Percentiles rank a stretch among this genome's conserved stretches.
Evolutionary conservation across 2,797 vertebrate species (phyloP).

Genomic region (Nothura maculosa): DNA sequence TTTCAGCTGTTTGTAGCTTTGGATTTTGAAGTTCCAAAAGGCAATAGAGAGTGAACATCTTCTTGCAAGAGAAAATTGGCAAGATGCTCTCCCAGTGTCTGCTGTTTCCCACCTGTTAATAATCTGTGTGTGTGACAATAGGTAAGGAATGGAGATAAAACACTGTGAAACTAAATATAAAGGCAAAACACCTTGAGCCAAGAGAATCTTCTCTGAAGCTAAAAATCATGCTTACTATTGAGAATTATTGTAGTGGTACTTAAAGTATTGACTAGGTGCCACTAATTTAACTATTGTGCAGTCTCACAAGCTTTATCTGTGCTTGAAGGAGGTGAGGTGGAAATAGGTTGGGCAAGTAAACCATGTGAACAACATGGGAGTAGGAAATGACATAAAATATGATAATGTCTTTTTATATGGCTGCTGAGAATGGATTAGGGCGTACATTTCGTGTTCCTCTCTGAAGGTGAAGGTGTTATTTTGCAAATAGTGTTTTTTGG

Average conservation of each 20-base stretch:
- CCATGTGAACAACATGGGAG: background rate
- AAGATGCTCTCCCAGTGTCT: background rate
- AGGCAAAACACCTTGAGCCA: background rate
- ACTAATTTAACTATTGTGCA: background rate
- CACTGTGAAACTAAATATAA: background rate
- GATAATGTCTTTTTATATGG: background rate
- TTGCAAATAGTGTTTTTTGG: background rate
- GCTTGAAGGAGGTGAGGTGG: background rate
- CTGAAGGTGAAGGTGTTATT: no score
- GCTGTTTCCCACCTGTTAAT: background rate
- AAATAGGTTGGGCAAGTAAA: background rate
- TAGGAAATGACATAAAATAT: background rate
- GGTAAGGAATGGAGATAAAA: rapidly evolving
- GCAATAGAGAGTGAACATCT: background rate
- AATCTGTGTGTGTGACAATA: background rate
- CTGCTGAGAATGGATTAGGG: background rate
- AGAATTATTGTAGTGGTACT: background rate
- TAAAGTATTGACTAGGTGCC: background rate
- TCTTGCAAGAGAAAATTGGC: background rate
- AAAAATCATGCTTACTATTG: background rate
- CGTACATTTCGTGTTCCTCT: rapidly evolving
- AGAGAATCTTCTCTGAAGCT: background rate
- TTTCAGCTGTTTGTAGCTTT: background rate
- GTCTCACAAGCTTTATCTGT: background rate
- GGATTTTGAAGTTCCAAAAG: background rate